These are phyloP conservation scores for Upupa epops DNA, from an alignment of 2,113 vertebrate species.

Conservation along the genomic window DNA sequence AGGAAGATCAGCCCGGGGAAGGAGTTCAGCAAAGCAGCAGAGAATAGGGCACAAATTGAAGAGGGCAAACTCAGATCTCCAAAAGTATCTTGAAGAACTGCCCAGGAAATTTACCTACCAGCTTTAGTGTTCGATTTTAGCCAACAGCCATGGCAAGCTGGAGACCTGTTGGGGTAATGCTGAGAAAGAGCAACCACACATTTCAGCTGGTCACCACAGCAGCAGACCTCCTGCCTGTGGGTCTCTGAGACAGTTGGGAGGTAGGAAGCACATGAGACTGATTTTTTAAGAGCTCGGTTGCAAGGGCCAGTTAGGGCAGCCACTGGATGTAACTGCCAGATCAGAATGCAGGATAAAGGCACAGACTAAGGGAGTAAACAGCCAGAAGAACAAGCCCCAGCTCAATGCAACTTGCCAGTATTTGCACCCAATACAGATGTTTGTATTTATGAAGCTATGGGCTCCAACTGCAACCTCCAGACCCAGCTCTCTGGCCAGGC, in stretches of 20 bases:
- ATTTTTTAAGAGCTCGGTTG: neutral
- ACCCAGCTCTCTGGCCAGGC: constrained; percentile 34
- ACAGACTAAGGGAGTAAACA: constrained; percentile 21
- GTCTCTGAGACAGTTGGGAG: neutral
- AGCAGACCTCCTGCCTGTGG: neutral
- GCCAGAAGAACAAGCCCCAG: constrained; percentile 37
- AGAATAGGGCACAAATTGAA: neutral
- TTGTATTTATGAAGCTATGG: constrained; percentile 27
- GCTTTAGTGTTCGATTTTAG: rapidly evolving
- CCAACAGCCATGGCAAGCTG: neutral
- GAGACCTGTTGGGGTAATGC: neutral
- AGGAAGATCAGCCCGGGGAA: neutral
- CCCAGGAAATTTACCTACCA: neutral
- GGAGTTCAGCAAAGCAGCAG: neutral
- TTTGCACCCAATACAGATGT: constrained; percentile 42
- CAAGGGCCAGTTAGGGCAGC: constrained; percentile 59
- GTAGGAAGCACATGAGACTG: neutral
- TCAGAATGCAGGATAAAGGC: constrained; percentile 61
- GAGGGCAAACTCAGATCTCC: neutral
- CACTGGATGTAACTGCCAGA: constrained; percentile 51
- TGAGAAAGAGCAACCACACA: neutral
- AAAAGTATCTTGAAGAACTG: neutral
- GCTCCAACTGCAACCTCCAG: constrained; percentile 15
- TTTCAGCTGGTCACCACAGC: neutral
- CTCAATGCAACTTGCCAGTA: constrained; percentile 40